phyloP scores from a whole-genome alignment of 2,113 vertebrate genomes.

The Sterrhoptilus dennistouni region DNA sequence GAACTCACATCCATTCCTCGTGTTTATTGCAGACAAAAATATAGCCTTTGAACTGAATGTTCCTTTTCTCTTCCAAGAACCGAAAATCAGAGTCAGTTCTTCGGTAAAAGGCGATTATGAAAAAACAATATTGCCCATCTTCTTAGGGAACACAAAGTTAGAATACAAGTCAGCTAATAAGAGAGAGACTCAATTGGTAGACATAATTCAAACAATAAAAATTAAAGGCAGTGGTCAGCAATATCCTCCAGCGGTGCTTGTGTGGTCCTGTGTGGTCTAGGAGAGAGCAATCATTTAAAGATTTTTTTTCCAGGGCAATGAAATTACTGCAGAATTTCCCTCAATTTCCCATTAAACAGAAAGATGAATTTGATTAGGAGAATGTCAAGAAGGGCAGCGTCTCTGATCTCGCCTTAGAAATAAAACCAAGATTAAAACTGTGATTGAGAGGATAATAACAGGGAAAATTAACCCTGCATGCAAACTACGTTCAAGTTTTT shows the following conservation, averaged over 20 bases:
- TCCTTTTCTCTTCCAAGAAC: neutral
- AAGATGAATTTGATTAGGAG: conserved; percentile 56
- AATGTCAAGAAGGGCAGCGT: neutral
- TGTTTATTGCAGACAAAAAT: conserved; percentile 8
- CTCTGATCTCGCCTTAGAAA: conserved; percentile 20
- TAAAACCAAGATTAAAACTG: conserved; percentile 11
- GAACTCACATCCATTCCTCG: neutral
- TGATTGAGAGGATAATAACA: conserved; percentile 12
- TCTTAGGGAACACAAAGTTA: neutral
- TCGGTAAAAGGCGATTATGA: neutral
- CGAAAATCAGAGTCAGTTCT: neutral
- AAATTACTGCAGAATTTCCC: conserved; percentile 57
- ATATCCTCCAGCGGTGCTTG: conserved; percentile 77
- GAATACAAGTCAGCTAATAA: conserved; percentile 57
- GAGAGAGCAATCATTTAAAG: conserved; percentile 72
- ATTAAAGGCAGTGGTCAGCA: conserved; percentile 73
- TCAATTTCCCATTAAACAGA: conserved; percentile 40
- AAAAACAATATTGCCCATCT: neutral
- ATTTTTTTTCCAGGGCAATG: conserved; percentile 63
- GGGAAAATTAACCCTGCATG: neutral
- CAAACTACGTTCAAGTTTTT: neutral
- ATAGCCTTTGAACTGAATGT: neutral
- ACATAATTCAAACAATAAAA: conserved; percentile 82
- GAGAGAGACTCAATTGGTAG: conserved; percentile 68
- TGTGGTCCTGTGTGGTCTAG: conserved; percentile 77